These are phyloP conservation scores for Acleris holmiana DNA, from an alignment of 2,888 invertebrate genomes.

Conservation along the genomic window DNA sequence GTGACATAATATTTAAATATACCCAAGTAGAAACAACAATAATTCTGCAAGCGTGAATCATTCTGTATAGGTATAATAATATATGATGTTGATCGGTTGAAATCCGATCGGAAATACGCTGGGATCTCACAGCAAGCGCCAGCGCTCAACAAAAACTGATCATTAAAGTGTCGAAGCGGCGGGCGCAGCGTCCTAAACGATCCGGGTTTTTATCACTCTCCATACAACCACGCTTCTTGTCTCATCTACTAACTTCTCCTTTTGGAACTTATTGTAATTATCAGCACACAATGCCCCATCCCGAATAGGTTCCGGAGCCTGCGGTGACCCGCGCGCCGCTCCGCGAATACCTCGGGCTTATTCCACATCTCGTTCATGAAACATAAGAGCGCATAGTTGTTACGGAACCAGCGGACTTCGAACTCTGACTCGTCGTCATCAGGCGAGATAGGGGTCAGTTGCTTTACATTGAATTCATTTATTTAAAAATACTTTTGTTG, in stretches of 20 bases:
- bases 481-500: no score
- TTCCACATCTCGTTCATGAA: background rate
- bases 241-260: conserved; percentile 64
- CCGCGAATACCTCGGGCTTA: conserved; percentile 2
- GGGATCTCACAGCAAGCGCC: conserved; percentile 53
- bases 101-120: conserved; percentile 43
- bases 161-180: conserved; percentile 79
- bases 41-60: no score
- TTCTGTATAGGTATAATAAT: no score
- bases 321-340: background rate
- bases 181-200: conserved; percentile 67
- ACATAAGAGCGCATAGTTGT: no score
- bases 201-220: conserved; percentile 75
- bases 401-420: no score
- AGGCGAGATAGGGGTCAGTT: no score
- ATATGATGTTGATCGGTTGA: background rate
- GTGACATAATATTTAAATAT: no score
- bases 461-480: no score
- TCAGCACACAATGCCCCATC: conserved; percentile 34
- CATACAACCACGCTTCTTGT: conserved; percentile 71
- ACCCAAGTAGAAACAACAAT: no score
- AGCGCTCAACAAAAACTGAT: conserved; percentile 74
- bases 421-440: no score
- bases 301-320: conserved; percentile 21
- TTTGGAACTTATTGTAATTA: conserved; percentile 43